Evolutionary conservation across 2,797 vertebrate genomes (phyloP).

Genomic region (Oreochromis grahami): DNA sequence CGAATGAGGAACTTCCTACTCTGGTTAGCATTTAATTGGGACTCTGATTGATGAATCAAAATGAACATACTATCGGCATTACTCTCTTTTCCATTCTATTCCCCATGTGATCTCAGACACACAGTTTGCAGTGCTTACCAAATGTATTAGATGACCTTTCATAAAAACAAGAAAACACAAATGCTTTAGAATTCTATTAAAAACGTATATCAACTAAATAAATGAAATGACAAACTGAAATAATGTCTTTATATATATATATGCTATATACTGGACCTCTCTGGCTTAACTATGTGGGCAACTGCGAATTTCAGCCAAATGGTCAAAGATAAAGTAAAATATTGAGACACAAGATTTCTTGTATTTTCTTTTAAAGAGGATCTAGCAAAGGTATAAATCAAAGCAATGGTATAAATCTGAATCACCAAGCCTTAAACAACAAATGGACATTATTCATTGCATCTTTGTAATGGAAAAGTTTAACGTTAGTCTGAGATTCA

Average conservation of each 20-base stretch:
- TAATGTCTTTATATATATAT: background rate
- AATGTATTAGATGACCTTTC: background rate
- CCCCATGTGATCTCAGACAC: background rate
- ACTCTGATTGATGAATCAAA: background rate
- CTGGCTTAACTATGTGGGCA: background rate
- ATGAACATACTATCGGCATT: rapidly evolving
- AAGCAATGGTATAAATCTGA: background rate
- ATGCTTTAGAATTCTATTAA: background rate
- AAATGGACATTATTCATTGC: background rate
- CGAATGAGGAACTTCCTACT: rapidly evolving
- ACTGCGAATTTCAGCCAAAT: rapidly evolving
- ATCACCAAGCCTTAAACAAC: rapidly evolving
- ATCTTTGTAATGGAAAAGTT: background rate
- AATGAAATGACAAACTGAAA: background rate
- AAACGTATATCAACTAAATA: rapidly evolving
- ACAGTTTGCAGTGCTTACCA: background rate
- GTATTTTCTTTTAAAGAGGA: background rate
- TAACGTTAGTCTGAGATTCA: rapidly evolving
- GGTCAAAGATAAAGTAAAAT: background rate
- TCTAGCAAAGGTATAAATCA: background rate
- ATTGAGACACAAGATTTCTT: background rate
- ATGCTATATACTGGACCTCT: background rate
- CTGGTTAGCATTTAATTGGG: background rate
- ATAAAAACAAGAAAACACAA: background rate
- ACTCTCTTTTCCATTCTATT: background rate